Evolutionary conservation across 1,140 invertebrate genomes (phyloP).

Genomic region (Panulirus ornatus): DNA sequence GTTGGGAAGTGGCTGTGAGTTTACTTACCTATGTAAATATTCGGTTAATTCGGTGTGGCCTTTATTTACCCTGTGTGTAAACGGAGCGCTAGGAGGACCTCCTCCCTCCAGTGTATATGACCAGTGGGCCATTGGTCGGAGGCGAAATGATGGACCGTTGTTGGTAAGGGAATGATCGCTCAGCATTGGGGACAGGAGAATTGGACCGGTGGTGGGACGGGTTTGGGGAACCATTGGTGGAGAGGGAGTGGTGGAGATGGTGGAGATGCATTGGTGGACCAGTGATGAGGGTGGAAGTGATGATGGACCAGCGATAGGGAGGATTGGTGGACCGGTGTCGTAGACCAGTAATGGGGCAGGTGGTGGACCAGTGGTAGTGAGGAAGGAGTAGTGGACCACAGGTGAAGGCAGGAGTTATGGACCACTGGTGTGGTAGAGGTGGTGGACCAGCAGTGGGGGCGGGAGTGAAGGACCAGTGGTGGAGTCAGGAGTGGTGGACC

Average conservation of each 20-base stretch:
- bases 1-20: too few species aligned
- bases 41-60: too few species aligned
- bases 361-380: neutral
- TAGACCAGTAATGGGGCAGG: too few species aligned
- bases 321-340: too few species aligned
- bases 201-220: neutral
- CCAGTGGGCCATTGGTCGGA: too few species aligned
- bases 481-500: neutral
- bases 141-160: too few species aligned
- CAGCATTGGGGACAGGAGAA: too few species aligned
- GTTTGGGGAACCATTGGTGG: neutral
- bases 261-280: neutral
- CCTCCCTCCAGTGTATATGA: too few species aligned
- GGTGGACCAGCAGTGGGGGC: neutral
- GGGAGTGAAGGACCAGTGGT: neutral
- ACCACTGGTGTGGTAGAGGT: neutral
- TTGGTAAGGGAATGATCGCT: too few species aligned
- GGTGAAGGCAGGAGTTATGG: neutral
- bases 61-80: too few species aligned
- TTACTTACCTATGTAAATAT: too few species aligned
- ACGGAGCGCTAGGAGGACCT: too few species aligned
- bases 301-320: neutral
- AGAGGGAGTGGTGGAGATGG: neutral
- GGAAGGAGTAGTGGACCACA: neutral
- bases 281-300: neutral